Evolutionary conservation across 2,113 vertebrate genomes (phyloP), one percentile per base, ranked within the genome.

Genomic region (Ornithorhynchus anatinus): DNA sequence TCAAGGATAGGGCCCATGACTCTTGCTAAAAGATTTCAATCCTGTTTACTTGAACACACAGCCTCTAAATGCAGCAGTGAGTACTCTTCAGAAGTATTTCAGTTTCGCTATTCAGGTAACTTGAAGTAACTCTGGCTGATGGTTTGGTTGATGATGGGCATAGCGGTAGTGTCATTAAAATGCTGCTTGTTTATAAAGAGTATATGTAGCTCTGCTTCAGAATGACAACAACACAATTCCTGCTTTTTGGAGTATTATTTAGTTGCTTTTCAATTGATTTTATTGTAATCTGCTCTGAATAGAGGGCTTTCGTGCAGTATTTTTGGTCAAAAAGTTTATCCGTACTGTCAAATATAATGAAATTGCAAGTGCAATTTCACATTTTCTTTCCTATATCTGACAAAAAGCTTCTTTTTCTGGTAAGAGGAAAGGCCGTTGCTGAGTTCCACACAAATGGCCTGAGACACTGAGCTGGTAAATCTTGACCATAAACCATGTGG

Each of bases 1-100:
- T 84, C 75, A 75, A 85, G 77, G 72, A 77, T 54, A 66, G 67
- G 75, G 60, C 44, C 75, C 69, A 67, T 27, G 75, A 67, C 78
- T 85, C 77, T 81, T 59, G 65, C 48, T 42, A 66, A 87, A 80
- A 75, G 78, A 81, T 85, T 79, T 84, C 60, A 57, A 64, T 77
- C 81, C 67, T 70, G 77, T 84, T 80, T 79, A 54, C 63, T 63
- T 58, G 66, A 71, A 68, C 52, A 65, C 16, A 63, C 42, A 14
- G 50, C 56, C 64, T 81, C 80, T 75, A 81, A 81, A 87, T 81
- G 80, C 37, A 75, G 69, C 72, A 11, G 25, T 73, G 75, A 85
- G 80, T 63, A 57, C 37, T 36, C 72, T 87, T 67, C 75, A 87
- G 29, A 72, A 74, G 66, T 52, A 75, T 75, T 79, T 79, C 53